Evolutionary conservation across 2,113 vertebrate genomes (phyloP).

Genomic region (Potamarius usumacintae): DNA sequence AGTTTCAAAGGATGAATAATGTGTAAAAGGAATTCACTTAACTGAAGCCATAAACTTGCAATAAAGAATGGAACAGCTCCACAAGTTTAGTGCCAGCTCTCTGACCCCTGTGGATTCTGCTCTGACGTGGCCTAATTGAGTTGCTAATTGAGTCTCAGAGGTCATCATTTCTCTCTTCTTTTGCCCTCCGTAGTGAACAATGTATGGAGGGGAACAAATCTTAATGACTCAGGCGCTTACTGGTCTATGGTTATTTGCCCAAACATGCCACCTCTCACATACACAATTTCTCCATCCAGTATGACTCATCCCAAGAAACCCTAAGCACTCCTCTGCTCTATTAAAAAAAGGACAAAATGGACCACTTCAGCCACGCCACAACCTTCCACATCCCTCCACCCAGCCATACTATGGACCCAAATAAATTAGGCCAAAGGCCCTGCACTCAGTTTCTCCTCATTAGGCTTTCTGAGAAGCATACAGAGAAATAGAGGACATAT

Average conservation of each 20-base stretch:
- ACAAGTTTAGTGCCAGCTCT: conserved; percentile 31
- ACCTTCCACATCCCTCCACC: conserved; percentile 30
- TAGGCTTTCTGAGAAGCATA: conserved; percentile 32
- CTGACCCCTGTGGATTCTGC: conserved; percentile 37
- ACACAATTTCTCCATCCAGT: conserved; percentile 44
- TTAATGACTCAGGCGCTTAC: conserved; percentile 46
- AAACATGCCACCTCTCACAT: conserved; percentile 44
- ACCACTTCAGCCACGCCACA: conserved; percentile 39
- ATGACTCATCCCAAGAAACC: conserved; percentile 50
- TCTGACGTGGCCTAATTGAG: conserved; percentile 44
- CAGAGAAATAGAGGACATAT: conserved; percentile 2
- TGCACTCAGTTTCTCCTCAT: conserved; percentile 37
- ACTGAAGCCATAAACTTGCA: conserved; percentile 38
- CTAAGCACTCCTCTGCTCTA: conserved; percentile 31
- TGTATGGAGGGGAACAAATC: conserved; percentile 23
- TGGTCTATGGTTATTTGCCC: conserved; percentile 36
- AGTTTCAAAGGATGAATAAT: conserved; percentile 41
- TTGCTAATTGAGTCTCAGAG: conserved; percentile 34
- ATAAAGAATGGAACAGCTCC: conserved; percentile 15
- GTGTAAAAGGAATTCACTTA: conserved; percentile 31
- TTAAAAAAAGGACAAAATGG: conserved; percentile 46
- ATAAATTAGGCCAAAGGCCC: conserved; percentile 24
- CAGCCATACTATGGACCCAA: conserved; percentile 24
- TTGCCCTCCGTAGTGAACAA: conserved; percentile 25
- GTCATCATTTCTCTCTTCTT: conserved; percentile 43